A percentile compares a stretch with the other conserved stretches of the same genome.
phyloP scores from a whole-genome alignment of 1,140 invertebrate species.

The Eriocheir sinensis region DNA sequence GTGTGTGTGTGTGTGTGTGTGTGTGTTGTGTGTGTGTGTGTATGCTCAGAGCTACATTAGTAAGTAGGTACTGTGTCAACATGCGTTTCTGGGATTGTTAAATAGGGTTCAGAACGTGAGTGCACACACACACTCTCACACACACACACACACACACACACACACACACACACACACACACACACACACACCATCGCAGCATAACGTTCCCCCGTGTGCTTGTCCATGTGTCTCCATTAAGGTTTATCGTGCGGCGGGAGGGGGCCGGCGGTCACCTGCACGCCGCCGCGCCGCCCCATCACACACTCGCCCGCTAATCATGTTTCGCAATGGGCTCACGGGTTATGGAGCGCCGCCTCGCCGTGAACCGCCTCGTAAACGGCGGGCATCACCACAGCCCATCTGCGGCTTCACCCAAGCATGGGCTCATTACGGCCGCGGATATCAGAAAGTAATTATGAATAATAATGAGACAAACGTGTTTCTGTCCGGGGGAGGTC shows the following conservation, averaged over 20 bases:
- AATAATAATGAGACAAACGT: conserved; percentile 77
- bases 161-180: conserved; percentile 40
- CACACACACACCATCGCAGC: conserved; percentile 2
- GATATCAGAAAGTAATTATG: conserved; percentile 78
- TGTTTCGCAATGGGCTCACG: conserved; percentile 69
- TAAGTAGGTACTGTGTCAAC: conserved; percentile 15
- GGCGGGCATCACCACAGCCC: conserved; percentile 60
- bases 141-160: conserved; percentile 57
- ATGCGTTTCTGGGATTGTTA: not conserved
- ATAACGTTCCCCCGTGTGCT: not conserved
- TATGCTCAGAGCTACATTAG: not conserved
- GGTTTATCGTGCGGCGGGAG: not conserved
- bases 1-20: conserved; percentile 9
- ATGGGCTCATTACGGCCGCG: conserved; percentile 71
- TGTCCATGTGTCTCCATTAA: conserved; percentile 24
- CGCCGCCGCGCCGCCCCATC: conserved; percentile 8
- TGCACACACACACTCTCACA: conserved; percentile 59
- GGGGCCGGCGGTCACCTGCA: conserved; percentile 3
- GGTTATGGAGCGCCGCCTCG: conserved; percentile 59
- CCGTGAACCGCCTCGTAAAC: conserved; percentile 69
- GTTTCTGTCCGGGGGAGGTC: conserved; percentile 74
- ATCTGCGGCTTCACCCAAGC: conserved; percentile 71
- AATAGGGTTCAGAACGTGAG: not conserved
- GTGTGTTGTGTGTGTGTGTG: not conserved
- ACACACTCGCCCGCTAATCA: conserved; percentile 53